A percentile compares a stretch with the other conserved stretches of the same genome.
Evolutionary conservation across 2,888 invertebrate genomes (phyloP).

Genomic region (Lumbricus terrestris): DNA sequence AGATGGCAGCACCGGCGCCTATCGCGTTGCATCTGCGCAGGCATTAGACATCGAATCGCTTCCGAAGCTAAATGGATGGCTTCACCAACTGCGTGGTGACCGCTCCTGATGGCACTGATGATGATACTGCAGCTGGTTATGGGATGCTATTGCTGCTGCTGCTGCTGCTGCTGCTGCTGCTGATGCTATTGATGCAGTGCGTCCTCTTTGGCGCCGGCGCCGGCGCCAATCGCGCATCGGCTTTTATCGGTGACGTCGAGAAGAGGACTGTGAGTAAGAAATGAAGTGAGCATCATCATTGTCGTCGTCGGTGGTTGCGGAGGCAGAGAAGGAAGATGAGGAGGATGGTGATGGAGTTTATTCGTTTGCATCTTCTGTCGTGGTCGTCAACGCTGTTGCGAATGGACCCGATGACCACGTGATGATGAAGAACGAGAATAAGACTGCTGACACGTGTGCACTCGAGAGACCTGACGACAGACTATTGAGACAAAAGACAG

Average conservation of each 20-base stretch:
- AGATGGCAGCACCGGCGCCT: too few species aligned
- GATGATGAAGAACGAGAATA: neutral
- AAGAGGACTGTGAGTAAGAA: neutral
- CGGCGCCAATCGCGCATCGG: neutral
- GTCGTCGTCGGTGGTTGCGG: too few species aligned
- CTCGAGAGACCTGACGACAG: neutral
- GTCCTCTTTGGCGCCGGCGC: neutral
- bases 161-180: neutral
- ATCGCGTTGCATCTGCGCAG: neutral
- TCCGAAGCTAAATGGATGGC: neutral
- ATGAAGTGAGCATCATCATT: neutral
- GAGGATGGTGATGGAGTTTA: neutral
- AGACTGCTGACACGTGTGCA: neutral
- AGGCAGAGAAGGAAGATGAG: too few species aligned
- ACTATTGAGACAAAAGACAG: neutral
- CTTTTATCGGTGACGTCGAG: neutral
- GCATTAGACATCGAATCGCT: neutral
- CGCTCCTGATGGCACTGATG: neutral
- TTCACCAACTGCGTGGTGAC: neutral
- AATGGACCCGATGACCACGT: neutral
- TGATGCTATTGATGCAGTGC: neutral
- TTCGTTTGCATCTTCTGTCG: neutral
- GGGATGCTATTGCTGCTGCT: neutral
- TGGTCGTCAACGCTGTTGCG: neutral
- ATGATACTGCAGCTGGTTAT: neutral